Evolutionary conservation across 2,113 vertebrate genomes (phyloP), one percentile per base, ranked within the genome.

Genomic region (Onychorhynchus coronatus): DNA sequence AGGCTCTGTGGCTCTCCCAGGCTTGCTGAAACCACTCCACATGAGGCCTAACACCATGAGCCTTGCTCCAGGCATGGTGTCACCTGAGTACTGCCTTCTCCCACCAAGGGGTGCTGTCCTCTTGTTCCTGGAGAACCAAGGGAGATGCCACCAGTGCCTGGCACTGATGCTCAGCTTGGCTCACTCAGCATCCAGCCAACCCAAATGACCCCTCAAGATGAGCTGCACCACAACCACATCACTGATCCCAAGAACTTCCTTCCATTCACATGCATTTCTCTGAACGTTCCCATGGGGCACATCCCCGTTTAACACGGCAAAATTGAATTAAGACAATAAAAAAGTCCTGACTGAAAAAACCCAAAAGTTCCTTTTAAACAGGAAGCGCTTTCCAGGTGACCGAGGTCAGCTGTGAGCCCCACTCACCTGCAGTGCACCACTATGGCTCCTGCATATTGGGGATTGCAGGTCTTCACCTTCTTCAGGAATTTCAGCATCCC

Each of bases 401-500:
- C 9, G 49, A 58, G 56, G 30, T 4, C 22, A 35, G 35, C 21
- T 2, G 5, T 28, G 71, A 16, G 41, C 71, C 73, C 89, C 61
- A 97, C 97, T 74, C 72, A 99, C 99, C 99, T 99, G 98, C 99
- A 99, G 96, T 99, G 99, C 79, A 99, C 99, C 55, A 99, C 99
- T 6, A 99, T 99, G 67, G 99, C 97, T 31, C 99, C 99, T 31
- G 99, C 99, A 14, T 99, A 99, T 46, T 98, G 98, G 12, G 99
- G 99, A 68, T 99, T 99, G 95, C 98, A 99, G 12, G 97, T 98
- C 97, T 99, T 99, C 95, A 99, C 99, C 95, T 99, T 99, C 98
- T 99, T 99, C 49, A 99, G 97, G 98, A 99, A 99, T 97, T 99
- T 99, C 61, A 99, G 98, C 99, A 99, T 99, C 65, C 99, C 99